A percentile compares a stretch with the other conserved stretches of the same genome.
Evolutionary conservation across 2,113 vertebrate genomes (phyloP).

Genomic region (Origma solitaria): DNA sequence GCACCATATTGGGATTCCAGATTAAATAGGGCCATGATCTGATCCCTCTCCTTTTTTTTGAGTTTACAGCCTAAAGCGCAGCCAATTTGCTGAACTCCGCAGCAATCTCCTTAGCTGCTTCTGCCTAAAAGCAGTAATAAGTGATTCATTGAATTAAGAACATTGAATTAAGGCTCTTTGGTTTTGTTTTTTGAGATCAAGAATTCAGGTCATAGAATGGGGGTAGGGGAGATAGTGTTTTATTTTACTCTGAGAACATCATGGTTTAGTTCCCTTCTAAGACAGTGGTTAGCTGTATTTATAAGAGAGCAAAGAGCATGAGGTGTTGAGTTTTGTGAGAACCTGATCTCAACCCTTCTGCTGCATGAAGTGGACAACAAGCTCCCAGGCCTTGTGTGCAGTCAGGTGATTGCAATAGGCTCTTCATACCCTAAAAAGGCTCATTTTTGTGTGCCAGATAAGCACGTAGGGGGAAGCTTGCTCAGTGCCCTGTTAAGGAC

Average conservation of each 20-base stretch:
- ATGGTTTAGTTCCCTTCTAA: not conserved
- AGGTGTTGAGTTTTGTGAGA: not conserved
- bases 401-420: not conserved
- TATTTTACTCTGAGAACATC: not conserved
- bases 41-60: not conserved
- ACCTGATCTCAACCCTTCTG: not conserved
- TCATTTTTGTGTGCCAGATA: not conserved
- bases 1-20: not conserved
- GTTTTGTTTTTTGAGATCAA: constrained; percentile 15
- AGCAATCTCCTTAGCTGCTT: not conserved
- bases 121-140: constrained; percentile 20
- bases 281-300: not conserved
- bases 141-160: not conserved
- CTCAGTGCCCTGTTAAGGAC: not conserved
- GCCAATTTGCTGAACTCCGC: not conserved
- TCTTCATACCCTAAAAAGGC: not conserved
- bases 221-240: not conserved
- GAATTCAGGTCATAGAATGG: constrained; percentile 20
- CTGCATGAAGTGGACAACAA: not conserved
- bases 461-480: not conserved
- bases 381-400: not conserved
- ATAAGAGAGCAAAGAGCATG: not conserved
- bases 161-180: not conserved
- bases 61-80: not conserved
- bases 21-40: not conserved